phyloP scores from a whole-genome alignment of 2,888 invertebrate genomes.

The Hyposoter didymator region DNA sequence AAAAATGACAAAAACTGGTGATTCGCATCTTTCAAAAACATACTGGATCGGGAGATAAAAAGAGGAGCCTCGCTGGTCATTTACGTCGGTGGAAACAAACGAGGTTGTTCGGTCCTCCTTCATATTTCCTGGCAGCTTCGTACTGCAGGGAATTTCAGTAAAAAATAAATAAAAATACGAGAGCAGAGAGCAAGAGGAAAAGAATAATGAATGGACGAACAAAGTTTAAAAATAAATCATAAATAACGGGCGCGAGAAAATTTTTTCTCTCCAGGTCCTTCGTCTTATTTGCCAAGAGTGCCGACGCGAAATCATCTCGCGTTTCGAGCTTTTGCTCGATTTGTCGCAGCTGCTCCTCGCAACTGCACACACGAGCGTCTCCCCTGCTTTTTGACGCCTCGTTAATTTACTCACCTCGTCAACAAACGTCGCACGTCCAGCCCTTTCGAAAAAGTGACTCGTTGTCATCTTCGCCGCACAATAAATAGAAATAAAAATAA shows the following conservation, averaged over 20 bases:
- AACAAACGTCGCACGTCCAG: slow-evolving; percentile 4
- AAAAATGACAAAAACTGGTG: slow-evolving; percentile 64
- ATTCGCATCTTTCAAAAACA: slow-evolving; percentile 82
- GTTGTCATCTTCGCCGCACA: background rate
- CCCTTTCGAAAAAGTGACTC: slow-evolving; percentile 3
- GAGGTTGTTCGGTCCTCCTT: slow-evolving; percentile 44
- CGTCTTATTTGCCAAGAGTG: slow-evolving; percentile 54
- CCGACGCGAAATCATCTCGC: slow-evolving; percentile 61
- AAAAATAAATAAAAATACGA: background rate
- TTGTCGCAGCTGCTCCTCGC: slow-evolving; percentile 72
- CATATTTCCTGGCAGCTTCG: slow-evolving; percentile 1
- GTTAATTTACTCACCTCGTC: slow-evolving; percentile 60
- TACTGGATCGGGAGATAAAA: slow-evolving; percentile 75
- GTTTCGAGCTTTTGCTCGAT: slow-evolving; percentile 66
- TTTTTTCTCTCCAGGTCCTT: slow-evolving; percentile 35
- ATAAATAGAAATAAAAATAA: background rate
- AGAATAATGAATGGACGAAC: slow-evolving; percentile 2
- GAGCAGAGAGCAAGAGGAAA: background rate
- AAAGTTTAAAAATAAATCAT: slow-evolving; percentile 66
- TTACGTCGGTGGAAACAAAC: slow-evolving; percentile 68
- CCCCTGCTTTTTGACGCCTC: slow-evolving; percentile 50
- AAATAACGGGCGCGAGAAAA: slow-evolving; percentile 58
- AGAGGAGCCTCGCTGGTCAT: slow-evolving; percentile 71
- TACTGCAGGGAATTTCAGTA: background rate
- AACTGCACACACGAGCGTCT: slow-evolving; percentile 6